Percentiles rank a stretch among this genome's conserved stretches.
Evolutionary conservation across 1,140 invertebrate genomes (phyloP).

Genomic region (Hirudo medicinalis): DNA sequence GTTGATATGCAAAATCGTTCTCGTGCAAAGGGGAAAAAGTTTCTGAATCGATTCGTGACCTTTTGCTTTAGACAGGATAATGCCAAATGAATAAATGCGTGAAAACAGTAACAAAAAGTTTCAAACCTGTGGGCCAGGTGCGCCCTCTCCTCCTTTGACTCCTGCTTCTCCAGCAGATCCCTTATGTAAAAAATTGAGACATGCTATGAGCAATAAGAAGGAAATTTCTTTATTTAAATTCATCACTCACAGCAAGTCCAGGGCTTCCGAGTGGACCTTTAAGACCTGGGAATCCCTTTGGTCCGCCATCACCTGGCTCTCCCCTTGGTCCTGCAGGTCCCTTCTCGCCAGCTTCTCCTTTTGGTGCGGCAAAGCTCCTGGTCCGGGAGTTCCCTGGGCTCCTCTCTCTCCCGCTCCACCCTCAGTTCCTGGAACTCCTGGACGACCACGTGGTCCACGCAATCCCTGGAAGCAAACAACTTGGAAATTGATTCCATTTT

Average conservation of each 20-base stretch:
- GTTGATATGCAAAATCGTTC: no score
- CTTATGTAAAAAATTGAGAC: not conserved
- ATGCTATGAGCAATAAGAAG: not conserved
- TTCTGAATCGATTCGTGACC: not conserved
- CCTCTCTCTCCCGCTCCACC: not conserved
- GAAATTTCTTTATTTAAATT: not conserved
- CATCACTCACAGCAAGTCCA: not conserved
- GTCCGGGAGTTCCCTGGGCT: not conserved
- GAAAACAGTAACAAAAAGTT: not conserved
- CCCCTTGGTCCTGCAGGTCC: not conserved
- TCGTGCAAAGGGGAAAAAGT: no score
- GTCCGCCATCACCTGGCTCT: not conserved
- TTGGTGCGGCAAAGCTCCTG: not conserved
- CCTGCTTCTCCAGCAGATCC: not conserved
- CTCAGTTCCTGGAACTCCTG: constrained; percentile 2
- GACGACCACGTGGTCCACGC: no score
- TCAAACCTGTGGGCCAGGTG: not conserved
- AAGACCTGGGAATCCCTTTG: not conserved
- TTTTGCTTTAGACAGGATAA: not conserved
- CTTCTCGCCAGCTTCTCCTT: not conserved
- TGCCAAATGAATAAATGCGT: not conserved
- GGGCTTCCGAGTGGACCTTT: not conserved
- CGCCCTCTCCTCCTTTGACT: not conserved
- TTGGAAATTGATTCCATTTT: no score
- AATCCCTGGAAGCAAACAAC: no score